Evolutionary conservation across 2,888 invertebrate genomes (phyloP).

Genomic region (Phyllotreta cruciferae): DNA sequence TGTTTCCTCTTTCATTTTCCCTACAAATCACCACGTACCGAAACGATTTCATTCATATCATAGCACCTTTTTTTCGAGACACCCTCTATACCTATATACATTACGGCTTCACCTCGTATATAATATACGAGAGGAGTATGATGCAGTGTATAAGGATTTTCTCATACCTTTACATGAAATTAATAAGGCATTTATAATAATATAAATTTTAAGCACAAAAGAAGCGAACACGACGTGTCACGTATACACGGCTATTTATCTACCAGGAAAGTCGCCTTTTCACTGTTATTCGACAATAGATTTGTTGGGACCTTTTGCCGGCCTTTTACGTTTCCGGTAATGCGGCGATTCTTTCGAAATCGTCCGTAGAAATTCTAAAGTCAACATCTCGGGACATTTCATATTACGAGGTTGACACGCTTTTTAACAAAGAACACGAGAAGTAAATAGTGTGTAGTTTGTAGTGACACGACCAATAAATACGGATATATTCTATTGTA

Average conservation of each 20-base stretch:
- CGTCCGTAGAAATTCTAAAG: slow-evolving; percentile 49
- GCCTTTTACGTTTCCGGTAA: slow-evolving; percentile 37
- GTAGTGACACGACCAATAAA: slow-evolving; percentile 10
- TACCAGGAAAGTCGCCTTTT: slow-evolving; percentile 32
- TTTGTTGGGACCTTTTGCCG: slow-evolving; percentile 33
- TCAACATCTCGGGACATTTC: slow-evolving; percentile 49
- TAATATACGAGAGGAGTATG: too few relatives aligned
- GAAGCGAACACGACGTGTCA: too few relatives aligned
- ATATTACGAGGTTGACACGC: slow-evolving; percentile 49
- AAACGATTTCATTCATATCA: not conserved
- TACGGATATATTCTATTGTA: too few relatives aligned
- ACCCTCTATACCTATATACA: too few relatives aligned
- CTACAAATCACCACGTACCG: slow-evolving; percentile 43
- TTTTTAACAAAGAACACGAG: slow-evolving; percentile 49
- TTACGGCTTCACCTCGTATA: too few relatives aligned
- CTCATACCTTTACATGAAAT: too few relatives aligned
- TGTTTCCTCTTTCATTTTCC: slow-evolving; percentile 55
- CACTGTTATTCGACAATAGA: slow-evolving; percentile 16
- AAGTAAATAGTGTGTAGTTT: slow-evolving; percentile 43
- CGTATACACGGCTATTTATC: not conserved
- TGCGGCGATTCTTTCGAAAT: slow-evolving; percentile 42
- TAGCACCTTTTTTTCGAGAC: too few relatives aligned
- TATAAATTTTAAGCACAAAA: too few relatives aligned
- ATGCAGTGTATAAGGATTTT: too few relatives aligned
- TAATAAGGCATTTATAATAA: too few relatives aligned